Evolutionary conservation across 2,888 invertebrate species (phyloP), one percentile per base, ranked within the genome.

Genomic region (Harpalus rufipes): DNA sequence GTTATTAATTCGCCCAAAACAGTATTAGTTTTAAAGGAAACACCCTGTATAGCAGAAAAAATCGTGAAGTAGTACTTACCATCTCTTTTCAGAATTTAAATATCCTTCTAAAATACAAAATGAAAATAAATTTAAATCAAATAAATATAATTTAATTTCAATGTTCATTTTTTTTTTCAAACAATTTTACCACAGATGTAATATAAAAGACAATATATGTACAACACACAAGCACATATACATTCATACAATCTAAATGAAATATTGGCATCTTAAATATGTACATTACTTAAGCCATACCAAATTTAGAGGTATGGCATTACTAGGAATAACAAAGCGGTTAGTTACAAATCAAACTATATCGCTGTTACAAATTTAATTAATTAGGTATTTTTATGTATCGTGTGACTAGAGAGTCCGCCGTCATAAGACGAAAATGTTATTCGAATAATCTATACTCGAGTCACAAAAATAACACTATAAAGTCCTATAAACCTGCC

Each of bases 151-250:
- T 83, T 83, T 83, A 83, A 83, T 83, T 72, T 72, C 14, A 80
- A 80, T 18, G 14, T 76, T 74, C 83, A 83, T 74, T 74, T 72
- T 83, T 14, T 14, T 74, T 83, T 56, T 81, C 59, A 74, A 78
- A 83, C 83, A 83, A 59, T 83, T 44, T 83, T 74, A 74, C 83
- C 83, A 83, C 83, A 83, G 72, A 83, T 83, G 74, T 83, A 83
- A 81, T 81, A 81, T 65, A 81, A 83, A 83, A 83, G 83, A 72
- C 59, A 74, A 83, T 83, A 74, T 82, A 83, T 83, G 56, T 74
- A 83, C 83, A 83, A 83, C 59, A 56, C 81, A 61, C 74, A 74
- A 83, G 68, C 82, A 74, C 82, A 59, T 68, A 65, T 58, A 72
- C 83, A 83, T 44, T 72, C 83, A 83, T 76, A 72, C 83, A 41